A percentile compares a stretch with the other conserved stretches of the same genome.
phyloP scores from a whole-genome alignment of 2,888 invertebrate genomes.

The Cryptus armator region DNA sequence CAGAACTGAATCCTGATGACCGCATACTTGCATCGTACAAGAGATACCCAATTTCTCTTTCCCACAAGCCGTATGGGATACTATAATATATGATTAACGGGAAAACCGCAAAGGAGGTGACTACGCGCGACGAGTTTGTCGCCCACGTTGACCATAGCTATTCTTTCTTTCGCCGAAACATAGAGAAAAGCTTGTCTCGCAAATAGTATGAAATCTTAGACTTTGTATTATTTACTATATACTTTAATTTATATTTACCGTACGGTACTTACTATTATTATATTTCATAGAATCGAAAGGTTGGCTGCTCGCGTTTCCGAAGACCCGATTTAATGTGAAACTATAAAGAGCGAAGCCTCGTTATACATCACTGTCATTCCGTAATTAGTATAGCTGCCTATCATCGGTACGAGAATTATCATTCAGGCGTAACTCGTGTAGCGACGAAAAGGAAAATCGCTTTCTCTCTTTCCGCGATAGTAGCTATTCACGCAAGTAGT shows the following conservation, averaged over 20 bases:
- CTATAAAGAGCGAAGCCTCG: slow-evolving; percentile 23
- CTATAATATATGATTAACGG: slow-evolving; percentile 60
- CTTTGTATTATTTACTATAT: neutral
- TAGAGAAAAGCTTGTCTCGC: neutral
- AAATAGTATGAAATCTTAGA: neutral
- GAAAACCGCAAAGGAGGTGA: slow-evolving; percentile 61
- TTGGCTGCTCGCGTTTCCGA: neutral
- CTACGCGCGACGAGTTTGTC: neutral
- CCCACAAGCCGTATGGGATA: slow-evolving; percentile 30
- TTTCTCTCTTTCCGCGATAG: slow-evolving; percentile 50
- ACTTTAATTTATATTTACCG: neutral
- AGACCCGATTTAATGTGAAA: slow-evolving; percentile 33
- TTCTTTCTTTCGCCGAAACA: neutral
- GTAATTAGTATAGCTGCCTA: neutral
- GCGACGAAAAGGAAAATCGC: slow-evolving; percentile 62
- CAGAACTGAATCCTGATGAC: slow-evolving; percentile 13
- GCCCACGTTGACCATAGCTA: slow-evolving; percentile 1
- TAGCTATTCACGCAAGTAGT: neutral
- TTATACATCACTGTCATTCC: slow-evolving; percentile 35
- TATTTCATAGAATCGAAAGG: neutral
- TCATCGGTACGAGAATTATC: slow-evolving; percentile 30
- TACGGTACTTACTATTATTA: too few species aligned
- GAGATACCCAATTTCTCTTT: slow-evolving; percentile 62
- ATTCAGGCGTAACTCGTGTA: slow-evolving; percentile 36
- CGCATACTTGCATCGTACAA: slow-evolving; percentile 38